Conservation (phyloP, 2,797 vertebrate species). For the Microctenopoma steveboyesi region DNA sequence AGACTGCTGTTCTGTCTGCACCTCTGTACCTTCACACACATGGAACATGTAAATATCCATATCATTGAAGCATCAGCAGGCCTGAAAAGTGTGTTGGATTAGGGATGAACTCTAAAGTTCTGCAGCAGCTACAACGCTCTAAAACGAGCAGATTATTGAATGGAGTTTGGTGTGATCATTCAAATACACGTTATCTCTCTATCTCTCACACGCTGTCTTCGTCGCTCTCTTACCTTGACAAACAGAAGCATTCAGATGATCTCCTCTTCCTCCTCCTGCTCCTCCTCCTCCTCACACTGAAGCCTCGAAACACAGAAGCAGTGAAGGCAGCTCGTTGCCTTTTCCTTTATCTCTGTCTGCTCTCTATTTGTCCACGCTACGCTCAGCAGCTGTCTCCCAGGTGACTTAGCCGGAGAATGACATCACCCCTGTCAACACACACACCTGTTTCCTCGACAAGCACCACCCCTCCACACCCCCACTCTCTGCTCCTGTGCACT, state of each 20-base stretch:
- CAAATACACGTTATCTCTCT: background rate
- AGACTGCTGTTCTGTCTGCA: too few relatives aligned
- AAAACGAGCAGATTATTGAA: constrained; percentile 11
- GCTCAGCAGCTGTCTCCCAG: constrained; percentile 68
- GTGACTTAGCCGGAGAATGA: constrained; percentile 80
- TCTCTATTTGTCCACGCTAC: background rate
- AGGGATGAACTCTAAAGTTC: background rate
- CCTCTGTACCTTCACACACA: too few relatives aligned
- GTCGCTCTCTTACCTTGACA: constrained; percentile 50
- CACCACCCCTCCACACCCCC: constrained; percentile 56
- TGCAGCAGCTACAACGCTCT: background rate
- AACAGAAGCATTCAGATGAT: constrained; percentile 24
- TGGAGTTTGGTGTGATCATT: constrained; percentile 17
- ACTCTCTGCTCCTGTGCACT: constrained; percentile 8
- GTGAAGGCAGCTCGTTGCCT: constrained; percentile 10
- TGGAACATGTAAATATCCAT: too few relatives aligned
- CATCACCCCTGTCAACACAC: constrained; percentile 76
- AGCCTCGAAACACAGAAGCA: constrained; percentile 27
- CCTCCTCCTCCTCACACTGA: too few relatives aligned
- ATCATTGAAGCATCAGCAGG: background rate
- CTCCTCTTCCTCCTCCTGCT: constrained; percentile 23
- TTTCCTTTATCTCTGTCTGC: background rate
- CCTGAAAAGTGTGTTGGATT: background rate
- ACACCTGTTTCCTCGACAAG: constrained; percentile 81
- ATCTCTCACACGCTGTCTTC: background rate